Evolutionary conservation across 2,113 vertebrate species (phyloP).

Genomic region (Herpailurus yagouaroundi): DNA sequence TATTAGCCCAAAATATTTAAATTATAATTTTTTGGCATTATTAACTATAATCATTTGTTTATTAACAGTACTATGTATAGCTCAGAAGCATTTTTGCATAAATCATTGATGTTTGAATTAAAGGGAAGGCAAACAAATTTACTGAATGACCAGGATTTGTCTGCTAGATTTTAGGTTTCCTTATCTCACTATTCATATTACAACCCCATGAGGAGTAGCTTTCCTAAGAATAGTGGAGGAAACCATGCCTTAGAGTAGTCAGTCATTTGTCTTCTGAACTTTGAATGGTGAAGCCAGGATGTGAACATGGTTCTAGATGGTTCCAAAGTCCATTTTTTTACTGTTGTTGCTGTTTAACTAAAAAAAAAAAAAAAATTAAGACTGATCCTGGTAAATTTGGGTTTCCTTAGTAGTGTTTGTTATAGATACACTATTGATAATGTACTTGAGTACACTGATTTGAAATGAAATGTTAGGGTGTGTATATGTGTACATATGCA

Average conservation of each 20-base stretch:
- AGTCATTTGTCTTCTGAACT: neutral
- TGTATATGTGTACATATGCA: neutral
- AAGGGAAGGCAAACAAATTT: neutral
- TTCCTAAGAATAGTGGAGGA: neutral
- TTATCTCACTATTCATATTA: neutral
- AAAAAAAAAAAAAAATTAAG: neutral
- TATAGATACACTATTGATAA: neutral
- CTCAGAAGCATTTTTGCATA: slow-evolving; percentile 39
- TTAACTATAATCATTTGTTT: neutral
- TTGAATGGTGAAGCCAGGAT: neutral
- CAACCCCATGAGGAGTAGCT: neutral
- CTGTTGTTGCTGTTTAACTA: neutral
- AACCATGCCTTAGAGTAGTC: neutral
- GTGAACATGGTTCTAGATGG: neutral
- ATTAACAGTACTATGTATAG: neutral
- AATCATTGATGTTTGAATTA: slow-evolving; percentile 26
- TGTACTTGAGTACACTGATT: neutral
- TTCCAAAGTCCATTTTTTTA: neutral
- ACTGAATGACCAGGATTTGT: neutral
- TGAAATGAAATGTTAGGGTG: neutral
- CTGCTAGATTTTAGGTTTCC: neutral
- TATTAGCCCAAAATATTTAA: neutral
- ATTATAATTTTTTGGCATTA: neutral
- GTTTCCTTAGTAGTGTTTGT: neutral
- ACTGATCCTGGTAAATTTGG: neutral